Evolutionary conservation across 2,797 vertebrate genomes (phyloP), one percentile per base, ranked within the genome.

Genomic region (Sternotherus odoratus): DNA sequence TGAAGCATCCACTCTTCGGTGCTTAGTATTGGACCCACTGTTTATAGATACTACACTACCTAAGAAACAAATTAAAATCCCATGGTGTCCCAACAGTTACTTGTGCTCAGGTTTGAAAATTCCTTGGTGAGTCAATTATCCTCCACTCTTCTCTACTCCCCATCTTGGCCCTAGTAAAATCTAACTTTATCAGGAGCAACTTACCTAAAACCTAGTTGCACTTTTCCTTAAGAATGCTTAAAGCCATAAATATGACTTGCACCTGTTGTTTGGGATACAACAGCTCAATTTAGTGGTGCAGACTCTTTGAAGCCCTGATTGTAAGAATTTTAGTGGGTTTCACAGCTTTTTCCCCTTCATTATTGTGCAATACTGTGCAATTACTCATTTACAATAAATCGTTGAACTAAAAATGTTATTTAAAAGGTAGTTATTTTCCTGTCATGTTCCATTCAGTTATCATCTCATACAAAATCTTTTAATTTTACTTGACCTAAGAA

Each of bases 251-350:
- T 79, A 81, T 80, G 0, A 30, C 15, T 54, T 79, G 11, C 12
- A 69, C n/a, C n/a, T 23, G 33, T 77, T 69, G 36, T 53, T 2
- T 43, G 77, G 82, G 49, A 63, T 53, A 2, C 33, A 2, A 53
- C 50, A 89, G 50, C 77, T 77, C n/a, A 4, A n/a, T 12, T 0
- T 4, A 66, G 69, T 77, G 28, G 46, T 87, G 74, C 0, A 9
- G 77, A 72, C n/a, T 85, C 88, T 97, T 94, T 92, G 79, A 90
- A 90, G 1, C 75, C 50, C 80, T 49, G 89, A 8, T 51, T 77
- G 13, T 33, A 63, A 54, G 79, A 90, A 82, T 7, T 4, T 85
- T 43, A 83, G 46, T 51, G 69, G 56, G 43, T 82, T 96, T 87
- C 46, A 24, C 54, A 56, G 50, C 10, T 51, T 57, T 78, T 78